A percentile compares a stretch with the other conserved stretches of the same genome.
These are phyloP conservation scores for Sylvia atricapilla DNA, from an alignment of 2,113 vertebrate species.

Conservation along the genomic window DNA sequence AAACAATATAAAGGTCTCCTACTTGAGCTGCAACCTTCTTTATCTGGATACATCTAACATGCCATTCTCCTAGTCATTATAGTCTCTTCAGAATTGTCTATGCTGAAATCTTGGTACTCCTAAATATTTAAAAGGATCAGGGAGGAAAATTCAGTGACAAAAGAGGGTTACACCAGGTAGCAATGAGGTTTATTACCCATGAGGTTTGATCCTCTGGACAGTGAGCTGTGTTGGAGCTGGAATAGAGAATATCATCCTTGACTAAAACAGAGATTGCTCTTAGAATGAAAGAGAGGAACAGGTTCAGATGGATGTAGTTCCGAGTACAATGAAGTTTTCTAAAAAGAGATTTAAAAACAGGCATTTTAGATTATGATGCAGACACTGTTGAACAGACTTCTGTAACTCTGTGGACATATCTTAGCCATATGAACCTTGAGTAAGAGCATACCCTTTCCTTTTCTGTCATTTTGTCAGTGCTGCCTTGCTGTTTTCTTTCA, in stretches of 20 bases:
- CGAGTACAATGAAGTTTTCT: conserved; percentile 93
- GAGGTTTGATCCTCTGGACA: conserved; percentile 73
- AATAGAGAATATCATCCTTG: conserved; percentile 87
- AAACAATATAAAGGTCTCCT: not conserved
- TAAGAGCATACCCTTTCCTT: not conserved
- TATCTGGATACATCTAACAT: not conserved
- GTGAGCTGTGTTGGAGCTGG: conserved; percentile 64
- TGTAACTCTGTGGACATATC: not conserved
- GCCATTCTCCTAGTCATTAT: not conserved
- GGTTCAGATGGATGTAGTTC: conserved; percentile 94
- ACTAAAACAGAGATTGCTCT: conserved; percentile 86
- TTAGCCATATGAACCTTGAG: not conserved
- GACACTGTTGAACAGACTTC: not conserved
- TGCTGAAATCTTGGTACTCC: not conserved
- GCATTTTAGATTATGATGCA: not conserved
- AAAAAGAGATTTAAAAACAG: conserved; percentile 20
- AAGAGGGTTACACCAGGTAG: not conserved
- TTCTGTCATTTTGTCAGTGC: not conserved
- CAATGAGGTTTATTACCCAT: conserved; percentile 69
- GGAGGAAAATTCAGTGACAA: not conserved
- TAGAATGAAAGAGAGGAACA: conserved; percentile 93
- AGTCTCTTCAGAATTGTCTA: not conserved
- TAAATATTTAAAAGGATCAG: not conserved
- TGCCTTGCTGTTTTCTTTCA: not conserved
- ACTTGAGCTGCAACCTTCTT: not conserved